These are phyloP conservation scores for Sipha flava DNA, from an alignment of 1,140 invertebrate genomes.

Conservation along the genomic window DNA sequence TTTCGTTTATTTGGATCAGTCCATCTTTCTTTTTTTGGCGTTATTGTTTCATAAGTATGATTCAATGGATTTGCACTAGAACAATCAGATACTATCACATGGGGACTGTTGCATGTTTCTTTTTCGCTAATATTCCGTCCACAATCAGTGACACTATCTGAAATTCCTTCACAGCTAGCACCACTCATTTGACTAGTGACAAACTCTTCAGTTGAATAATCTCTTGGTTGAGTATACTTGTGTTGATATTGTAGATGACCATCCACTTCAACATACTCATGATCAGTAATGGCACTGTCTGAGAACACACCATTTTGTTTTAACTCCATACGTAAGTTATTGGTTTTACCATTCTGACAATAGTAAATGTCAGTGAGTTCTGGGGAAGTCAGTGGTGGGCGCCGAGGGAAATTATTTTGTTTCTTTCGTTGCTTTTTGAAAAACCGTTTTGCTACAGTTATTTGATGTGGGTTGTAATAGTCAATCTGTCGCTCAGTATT, in stretches of 20 bases:
- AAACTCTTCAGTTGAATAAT: conserved; percentile 33
- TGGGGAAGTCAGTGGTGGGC: conserved; percentile 20
- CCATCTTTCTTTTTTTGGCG: conserved; percentile 4
- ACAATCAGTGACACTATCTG: conserved; percentile 36
- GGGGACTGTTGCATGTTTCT: conserved; percentile 34
- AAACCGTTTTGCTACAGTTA: conserved; percentile 81
- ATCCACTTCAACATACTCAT: conserved; percentile 28
- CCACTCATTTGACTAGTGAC: conserved; percentile 34
- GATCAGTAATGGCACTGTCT: conserved; percentile 8
- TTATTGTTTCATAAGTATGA: conserved; percentile 19
- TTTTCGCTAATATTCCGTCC: conserved; percentile 37
- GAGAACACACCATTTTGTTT: conserved; percentile 11
- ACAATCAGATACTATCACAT: conserved; percentile 25
- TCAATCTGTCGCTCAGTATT: conserved; percentile 51
- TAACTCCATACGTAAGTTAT: background rate
- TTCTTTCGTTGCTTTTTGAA: conserved; percentile 71
- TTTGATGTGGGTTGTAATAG: conserved; percentile 89
- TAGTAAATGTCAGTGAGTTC: conserved; percentile 5
- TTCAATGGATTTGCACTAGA: conserved; percentile 29
- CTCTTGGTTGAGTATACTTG: conserved; percentile 18
- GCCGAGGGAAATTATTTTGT: conserved; percentile 55
- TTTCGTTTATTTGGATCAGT: conserved; percentile 4
- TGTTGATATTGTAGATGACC: background rate
- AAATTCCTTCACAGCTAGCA: conserved; percentile 27
- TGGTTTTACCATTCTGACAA: conserved; percentile 22